Percentiles rank a stretch among this genome's conserved stretches.
Conservation (phyloP, 1,140 invertebrate genomes). For the Leptinotarsa defecta region DNA sequence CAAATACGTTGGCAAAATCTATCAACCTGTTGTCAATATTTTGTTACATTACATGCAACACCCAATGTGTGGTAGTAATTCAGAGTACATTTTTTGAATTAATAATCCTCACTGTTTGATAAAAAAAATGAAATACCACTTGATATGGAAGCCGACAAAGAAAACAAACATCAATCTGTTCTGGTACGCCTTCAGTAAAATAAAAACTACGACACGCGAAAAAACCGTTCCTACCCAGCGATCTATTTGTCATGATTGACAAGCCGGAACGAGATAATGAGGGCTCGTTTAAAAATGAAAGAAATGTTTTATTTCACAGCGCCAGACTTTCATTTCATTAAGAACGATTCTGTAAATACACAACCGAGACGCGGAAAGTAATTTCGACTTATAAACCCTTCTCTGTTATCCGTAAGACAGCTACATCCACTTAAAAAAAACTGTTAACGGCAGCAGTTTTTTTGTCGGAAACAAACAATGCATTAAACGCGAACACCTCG, state of each 20-base stretch:
- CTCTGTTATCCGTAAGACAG: constrained; percentile 5
- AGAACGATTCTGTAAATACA: constrained; percentile 15
- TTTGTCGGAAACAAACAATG: constrained; percentile 5
- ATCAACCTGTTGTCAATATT: too few relatives aligned
- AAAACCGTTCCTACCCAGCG: background rate
- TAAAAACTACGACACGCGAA: background rate
- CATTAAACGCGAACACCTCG: constrained; percentile 2
- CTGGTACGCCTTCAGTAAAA: background rate
- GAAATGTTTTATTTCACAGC: constrained; percentile 19
- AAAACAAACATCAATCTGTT: too few relatives aligned
- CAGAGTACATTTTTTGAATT: too few relatives aligned
- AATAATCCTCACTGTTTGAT: too few relatives aligned
- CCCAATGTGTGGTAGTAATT: too few relatives aligned
- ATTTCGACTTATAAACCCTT: constrained; percentile 8
- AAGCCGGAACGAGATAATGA: constrained; percentile 15
- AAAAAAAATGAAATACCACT: too few relatives aligned
- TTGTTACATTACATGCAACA: too few relatives aligned
- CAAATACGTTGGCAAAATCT: too few relatives aligned
- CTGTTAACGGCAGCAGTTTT: constrained; percentile 2
- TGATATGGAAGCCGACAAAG: too few relatives aligned
- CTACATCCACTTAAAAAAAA: background rate
- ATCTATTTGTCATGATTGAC: constrained; percentile 15
- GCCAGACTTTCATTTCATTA: constrained; percentile 15
- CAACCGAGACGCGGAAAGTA: background rate
- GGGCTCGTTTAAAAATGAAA: constrained; percentile 16